Evolutionary conservation across 2,113 vertebrate species (phyloP), one percentile per base, ranked within the genome.

Genomic region (Perccottus glenii): DNA sequence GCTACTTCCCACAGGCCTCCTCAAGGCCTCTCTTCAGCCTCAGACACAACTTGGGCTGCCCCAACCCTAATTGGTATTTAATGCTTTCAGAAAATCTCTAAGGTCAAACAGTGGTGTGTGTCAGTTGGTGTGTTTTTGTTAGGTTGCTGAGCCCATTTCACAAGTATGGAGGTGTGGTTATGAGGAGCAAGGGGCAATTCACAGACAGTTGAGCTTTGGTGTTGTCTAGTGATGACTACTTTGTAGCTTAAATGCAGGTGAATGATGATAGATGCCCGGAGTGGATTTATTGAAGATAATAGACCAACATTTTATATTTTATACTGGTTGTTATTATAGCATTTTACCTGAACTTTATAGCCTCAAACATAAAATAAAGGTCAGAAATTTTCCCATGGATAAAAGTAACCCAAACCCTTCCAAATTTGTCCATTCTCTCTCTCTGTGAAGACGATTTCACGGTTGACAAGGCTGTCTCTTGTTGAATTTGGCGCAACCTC

Each of bases 21-120:
- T 87, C 67, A 56, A 74, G 80, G 83, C 73, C 82, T 71, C 71
- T 58, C 77, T 68, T 66, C 80, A 86, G 60, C 80, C 83, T 82
- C 75, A 87, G 73, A 74, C 67, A 71, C 67, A 78, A 68, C 74
- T 80, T 81, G 76, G 75, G 70, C 78, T 9, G 78, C 67, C 81
- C 73, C 72, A 64, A 72, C 50, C 75, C 77, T 90, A 90, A 91
- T 91, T 90, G 85, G 83, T 85, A 87, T 91, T 91, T 89, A 90
- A 91, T 90, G 76, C 70, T 88, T 79, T 88, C 77, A 79, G 77
- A 88, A 69, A 84, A 84, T 86, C 78, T 65, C 49, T 46, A 81
- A 84, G 87, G 82, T 85, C 85, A 87, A 68, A 73, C 74, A 60
- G 63, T 51, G 67, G 62, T 76, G 81, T 78, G 63, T 73, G 64